These are phyloP conservation scores for Rhodophaea formosa DNA, from an alignment of 2,888 invertebrate species.

Conservation along the genomic window DNA sequence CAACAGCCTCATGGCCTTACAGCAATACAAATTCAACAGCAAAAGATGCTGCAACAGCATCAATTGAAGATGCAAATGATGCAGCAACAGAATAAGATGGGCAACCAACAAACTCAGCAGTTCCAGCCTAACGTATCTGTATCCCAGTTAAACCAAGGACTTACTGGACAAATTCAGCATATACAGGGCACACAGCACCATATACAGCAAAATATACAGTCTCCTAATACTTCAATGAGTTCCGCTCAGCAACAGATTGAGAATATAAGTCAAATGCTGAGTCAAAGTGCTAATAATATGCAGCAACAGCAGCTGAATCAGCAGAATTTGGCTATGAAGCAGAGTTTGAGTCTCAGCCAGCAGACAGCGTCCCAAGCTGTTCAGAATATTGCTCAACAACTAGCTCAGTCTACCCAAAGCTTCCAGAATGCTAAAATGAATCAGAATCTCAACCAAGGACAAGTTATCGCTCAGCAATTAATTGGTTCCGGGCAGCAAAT, in stretches of 20 bases:
- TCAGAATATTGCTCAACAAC: constrained; percentile 72
- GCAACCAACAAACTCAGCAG: constrained; percentile 54
- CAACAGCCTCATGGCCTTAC: constrained; percentile 70
- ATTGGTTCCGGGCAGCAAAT: constrained; percentile 76
- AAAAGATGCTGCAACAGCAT: constrained; percentile 81
- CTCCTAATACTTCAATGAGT: constrained; percentile 70
- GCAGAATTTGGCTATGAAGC: constrained; percentile 72
- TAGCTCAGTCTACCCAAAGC: constrained; percentile 70
- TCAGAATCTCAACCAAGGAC: constrained; percentile 66
- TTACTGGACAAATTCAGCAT: constrained; percentile 66
- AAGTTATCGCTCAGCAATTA: constrained; percentile 69
- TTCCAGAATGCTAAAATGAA: constrained; percentile 74
- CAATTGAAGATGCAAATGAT: constrained; percentile 79
- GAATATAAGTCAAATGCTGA: constrained; percentile 81
- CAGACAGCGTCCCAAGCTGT: constrained; percentile 69
- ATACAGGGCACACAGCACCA: constrained; percentile 66
- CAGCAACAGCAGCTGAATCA: constrained; percentile 70
- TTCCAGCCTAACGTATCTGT: constrained; percentile 65
- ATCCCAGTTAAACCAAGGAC: constrained; percentile 68
- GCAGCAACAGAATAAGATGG: constrained; percentile 56
- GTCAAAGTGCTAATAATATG: constrained; percentile 73
- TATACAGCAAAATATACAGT: constrained; percentile 66
- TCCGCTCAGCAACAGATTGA: constrained; percentile 84
- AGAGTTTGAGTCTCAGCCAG: constrained; percentile 66
- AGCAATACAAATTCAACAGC: constrained; percentile 76